Percentiles rank a stretch among this genome's conserved stretches.
Evolutionary conservation across 2,113 vertebrate species (phyloP).

Genomic region (Gnathonemus echidnorhynchus): DNA sequence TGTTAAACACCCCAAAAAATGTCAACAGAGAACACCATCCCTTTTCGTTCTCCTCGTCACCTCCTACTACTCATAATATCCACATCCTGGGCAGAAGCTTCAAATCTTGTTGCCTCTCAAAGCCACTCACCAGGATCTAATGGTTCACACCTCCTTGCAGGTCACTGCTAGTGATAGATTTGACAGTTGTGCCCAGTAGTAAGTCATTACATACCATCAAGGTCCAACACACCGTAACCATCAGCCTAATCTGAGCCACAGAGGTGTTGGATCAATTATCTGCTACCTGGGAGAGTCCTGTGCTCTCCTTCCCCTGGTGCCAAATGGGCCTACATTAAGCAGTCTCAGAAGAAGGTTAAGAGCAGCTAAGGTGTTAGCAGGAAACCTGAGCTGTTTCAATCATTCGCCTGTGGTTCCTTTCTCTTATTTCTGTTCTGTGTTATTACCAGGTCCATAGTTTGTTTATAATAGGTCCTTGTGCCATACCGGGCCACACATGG

Average conservation of each 20-base stretch:
- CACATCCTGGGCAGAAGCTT: background rate
- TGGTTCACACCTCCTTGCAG: background rate
- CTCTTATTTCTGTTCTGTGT: background rate
- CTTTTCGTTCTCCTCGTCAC: background rate
- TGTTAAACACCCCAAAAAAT: background rate
- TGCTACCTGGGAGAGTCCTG: background rate
- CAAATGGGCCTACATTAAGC: background rate
- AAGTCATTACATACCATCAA: background rate
- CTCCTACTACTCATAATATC: background rate
- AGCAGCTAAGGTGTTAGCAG: background rate
- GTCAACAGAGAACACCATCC: background rate
- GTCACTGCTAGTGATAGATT: background rate
- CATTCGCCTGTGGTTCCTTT: background rate
- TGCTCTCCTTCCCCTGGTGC: background rate
- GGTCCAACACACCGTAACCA: background rate
- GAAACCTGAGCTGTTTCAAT: background rate
- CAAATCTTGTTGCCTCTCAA: background rate
- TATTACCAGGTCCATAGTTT: background rate
- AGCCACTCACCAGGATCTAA: background rate
- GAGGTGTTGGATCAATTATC: conserved; percentile 9
- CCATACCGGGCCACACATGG: background rate
- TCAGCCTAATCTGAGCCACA: background rate
- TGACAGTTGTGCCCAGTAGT: background rate
- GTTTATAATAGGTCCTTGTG: background rate
- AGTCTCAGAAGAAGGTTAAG: background rate